phyloP scores from a whole-genome alignment of 2,797 vertebrate genomes.

The Macropodus opercularis region DNA sequence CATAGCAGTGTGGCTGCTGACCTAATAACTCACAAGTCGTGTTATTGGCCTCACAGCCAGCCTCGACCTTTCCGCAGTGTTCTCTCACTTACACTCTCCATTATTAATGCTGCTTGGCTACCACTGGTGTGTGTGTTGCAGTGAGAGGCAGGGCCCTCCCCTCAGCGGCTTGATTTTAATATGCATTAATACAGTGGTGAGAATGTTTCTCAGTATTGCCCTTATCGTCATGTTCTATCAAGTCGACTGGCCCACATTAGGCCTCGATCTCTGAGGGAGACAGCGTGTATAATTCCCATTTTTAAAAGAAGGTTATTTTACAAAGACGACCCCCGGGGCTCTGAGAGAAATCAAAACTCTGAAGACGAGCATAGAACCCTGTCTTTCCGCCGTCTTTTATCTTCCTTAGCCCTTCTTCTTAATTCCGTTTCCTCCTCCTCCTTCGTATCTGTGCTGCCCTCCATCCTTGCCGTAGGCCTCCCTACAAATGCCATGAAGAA shows the following conservation, averaged over 20 bases:
- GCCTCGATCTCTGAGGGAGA: conserved; percentile 44
- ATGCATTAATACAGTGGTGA: conserved; percentile 52
- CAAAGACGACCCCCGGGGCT: conserved; percentile 58
- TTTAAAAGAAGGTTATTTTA: conserved; percentile 66
- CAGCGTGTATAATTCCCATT: conserved; percentile 52
- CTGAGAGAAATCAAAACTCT: conserved; percentile 58
- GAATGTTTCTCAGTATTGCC: conserved; percentile 50
- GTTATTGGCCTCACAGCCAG: conserved; percentile 58
- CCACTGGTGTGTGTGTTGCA: conserved; percentile 21
- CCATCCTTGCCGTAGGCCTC: conserved; percentile 50
- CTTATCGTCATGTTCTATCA: conserved; percentile 42
- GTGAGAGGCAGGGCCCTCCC: conserved; percentile 14
- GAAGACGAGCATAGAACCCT: conserved; percentile 55
- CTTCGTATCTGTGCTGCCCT: conserved; percentile 40
- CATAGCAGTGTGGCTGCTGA: conserved; percentile 28
- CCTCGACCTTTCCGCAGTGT: conserved; percentile 62
- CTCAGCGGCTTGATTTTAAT: conserved; percentile 49
- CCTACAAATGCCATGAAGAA: conserved; percentile 62
- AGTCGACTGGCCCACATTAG: conserved; percentile 53
- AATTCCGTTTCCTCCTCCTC: conserved; percentile 41
- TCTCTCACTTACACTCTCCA: conserved; percentile 56
- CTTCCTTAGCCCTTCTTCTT: conserved; percentile 45
- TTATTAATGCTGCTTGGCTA: conserved; percentile 59
- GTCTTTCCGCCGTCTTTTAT: conserved; percentile 58
- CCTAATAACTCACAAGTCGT: conserved; percentile 53